A percentile compares a stretch with the other conserved stretches of the same genome.
These are phyloP conservation scores for Oegoconia quadripuncta DNA, from an alignment of 2,888 invertebrate genomes.

Conservation along the genomic window DNA sequence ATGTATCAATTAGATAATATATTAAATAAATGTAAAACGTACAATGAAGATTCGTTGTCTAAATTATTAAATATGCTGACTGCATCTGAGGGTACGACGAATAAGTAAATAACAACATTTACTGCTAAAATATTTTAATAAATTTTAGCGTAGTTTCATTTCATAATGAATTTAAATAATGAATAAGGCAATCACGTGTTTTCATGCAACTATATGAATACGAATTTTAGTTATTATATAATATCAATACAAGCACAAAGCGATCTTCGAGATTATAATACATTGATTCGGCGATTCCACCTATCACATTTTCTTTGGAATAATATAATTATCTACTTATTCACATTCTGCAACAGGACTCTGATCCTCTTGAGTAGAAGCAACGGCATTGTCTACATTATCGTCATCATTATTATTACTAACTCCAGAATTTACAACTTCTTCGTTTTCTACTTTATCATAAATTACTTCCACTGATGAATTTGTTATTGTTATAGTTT, in stretches of 20 bases:
- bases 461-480: slow-evolving; percentile 15
- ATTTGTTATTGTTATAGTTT: slow-evolving; percentile 17
- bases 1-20: too few species aligned
- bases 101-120: too few species aligned
- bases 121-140: slow-evolving; percentile 75
- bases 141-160: slow-evolving; percentile 67
- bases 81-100: too few species aligned
- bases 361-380: slow-evolving; percentile 29
- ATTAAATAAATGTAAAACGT: too few species aligned
- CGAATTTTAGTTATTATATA: slow-evolving; percentile 51
- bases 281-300: slow-evolving; percentile 59
- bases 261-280: slow-evolving; percentile 60
- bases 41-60: too few species aligned
- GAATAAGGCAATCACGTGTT: slow-evolving; percentile 76
- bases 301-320: slow-evolving; percentile 76
- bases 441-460: slow-evolving; percentile 27
- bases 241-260: slow-evolving; percentile 69
- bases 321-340: slow-evolving; percentile 43
- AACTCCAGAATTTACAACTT: slow-evolving; percentile 27
- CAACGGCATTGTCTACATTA: slow-evolving; percentile 27
- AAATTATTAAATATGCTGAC: too few species aligned
- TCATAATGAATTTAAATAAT: slow-evolving; percentile 69
- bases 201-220: slow-evolving; percentile 67
- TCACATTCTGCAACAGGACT: slow-evolving; percentile 28
- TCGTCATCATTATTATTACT: slow-evolving; percentile 22